Evolutionary conservation across 2,888 invertebrate species (phyloP).

Genomic region (Meiosimyza decipiens): DNA sequence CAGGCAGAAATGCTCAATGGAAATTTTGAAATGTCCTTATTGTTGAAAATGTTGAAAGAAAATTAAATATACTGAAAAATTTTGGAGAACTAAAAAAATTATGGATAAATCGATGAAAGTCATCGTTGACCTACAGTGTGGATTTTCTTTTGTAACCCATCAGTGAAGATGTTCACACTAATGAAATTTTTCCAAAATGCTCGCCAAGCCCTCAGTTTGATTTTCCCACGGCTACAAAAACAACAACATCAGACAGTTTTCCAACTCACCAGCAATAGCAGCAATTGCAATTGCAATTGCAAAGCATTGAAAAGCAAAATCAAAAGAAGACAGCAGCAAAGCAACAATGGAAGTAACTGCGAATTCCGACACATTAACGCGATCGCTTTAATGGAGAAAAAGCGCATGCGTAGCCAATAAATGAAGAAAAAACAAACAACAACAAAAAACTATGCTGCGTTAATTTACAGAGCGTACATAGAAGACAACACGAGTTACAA

Average conservation of each 20-base stretch:
- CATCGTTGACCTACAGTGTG: too few species aligned
- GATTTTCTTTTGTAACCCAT: too few species aligned
- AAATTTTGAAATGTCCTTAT: too few species aligned
- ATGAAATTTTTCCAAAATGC: too few species aligned
- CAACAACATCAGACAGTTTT: not conserved
- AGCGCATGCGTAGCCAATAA: constrained; percentile 8
- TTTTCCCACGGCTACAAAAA: constrained; percentile 28
- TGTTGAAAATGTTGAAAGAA: too few species aligned
- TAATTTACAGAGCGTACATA: not conserved
- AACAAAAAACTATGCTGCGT: too few species aligned
- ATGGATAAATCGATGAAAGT: too few species aligned
- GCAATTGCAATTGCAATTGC: constrained; percentile 7
- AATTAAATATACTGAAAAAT: too few species aligned
- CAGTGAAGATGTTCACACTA: too few species aligned
- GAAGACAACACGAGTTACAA: not conserved
- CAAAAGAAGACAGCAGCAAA: not conserved
- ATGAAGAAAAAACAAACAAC: not conserved
- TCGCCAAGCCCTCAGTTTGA: not conserved
- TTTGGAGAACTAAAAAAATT: too few species aligned
- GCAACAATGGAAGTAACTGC: constrained; percentile 6
- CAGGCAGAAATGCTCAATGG: too few species aligned
- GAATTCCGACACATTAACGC: constrained; percentile 5
- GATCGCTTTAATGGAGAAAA: constrained; percentile 7
- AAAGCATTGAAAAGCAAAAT: not conserved
- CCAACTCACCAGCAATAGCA: not conserved